Conservation (phyloP, 30 jellyfish, hydroid and myxozoan species). For the Chironex yamaguchii region DNA sequence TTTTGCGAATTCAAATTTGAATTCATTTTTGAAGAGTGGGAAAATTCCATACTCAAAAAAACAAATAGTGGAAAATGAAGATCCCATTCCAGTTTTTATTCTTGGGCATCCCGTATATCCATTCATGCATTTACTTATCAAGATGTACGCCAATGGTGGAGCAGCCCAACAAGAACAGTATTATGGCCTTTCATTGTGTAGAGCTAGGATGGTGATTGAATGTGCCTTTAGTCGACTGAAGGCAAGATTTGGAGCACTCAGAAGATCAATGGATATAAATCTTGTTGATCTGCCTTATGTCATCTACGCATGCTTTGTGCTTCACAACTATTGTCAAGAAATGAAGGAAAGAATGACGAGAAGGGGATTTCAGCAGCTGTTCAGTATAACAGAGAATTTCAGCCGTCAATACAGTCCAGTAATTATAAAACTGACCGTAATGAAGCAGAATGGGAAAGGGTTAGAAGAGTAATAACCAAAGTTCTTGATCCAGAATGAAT, state of each 20-base stretch:
- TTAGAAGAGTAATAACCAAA: slow-evolving; percentile 14
- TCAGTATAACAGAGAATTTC: slow-evolving; percentile 42
- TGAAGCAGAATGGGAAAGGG: slow-evolving; percentile 37
- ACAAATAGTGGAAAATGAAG: neutral
- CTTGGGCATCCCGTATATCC: slow-evolving; percentile 29
- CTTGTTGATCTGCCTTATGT: slow-evolving; percentile 30
- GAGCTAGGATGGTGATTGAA: slow-evolving; percentile 66
- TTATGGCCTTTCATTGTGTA: slow-evolving; percentile 10
- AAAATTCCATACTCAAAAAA: neutral
- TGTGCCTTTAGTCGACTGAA: slow-evolving; percentile 70
- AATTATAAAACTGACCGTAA: slow-evolving; percentile 4
- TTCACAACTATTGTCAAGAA: slow-evolving; percentile 34
- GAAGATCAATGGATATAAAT: slow-evolving; percentile 62
- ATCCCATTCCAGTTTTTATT: slow-evolving; percentile 24
- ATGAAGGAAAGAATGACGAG: neutral
- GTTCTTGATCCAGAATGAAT: neutral
- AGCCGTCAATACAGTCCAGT: slow-evolving; percentile 35
- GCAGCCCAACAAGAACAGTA: slow-evolving; percentile 27
- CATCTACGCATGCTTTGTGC: slow-evolving; percentile 36
- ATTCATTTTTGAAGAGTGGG: slow-evolving; percentile 1
- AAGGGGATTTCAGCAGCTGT: too few species aligned
- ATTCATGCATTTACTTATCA: neutral
- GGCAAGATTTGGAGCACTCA: slow-evolving; percentile 63
- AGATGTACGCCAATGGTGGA: slow-evolving; percentile 33
- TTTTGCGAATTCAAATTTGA: slow-evolving; percentile 23